A percentile compares a stretch with the other conserved stretches of the same genome.
These are phyloP conservation scores for Ditula angustiorana DNA, from an alignment of 2,888 invertebrate species.

Conservation along the genomic window DNA sequence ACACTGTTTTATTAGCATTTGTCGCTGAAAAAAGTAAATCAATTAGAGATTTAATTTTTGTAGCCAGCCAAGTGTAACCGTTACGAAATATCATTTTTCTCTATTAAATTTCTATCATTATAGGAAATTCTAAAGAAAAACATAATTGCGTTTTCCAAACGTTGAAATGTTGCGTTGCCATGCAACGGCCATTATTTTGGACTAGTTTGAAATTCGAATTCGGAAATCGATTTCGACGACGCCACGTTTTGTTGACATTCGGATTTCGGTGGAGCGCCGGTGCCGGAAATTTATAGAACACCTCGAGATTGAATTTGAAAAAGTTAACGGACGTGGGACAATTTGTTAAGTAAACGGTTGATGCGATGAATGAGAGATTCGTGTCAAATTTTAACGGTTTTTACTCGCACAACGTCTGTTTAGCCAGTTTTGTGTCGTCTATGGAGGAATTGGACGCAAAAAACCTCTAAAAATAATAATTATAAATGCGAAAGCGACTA, in stretches of 20 bases:
- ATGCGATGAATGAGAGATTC: slow-evolving; percentile 57
- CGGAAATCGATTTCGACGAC: slow-evolving; percentile 70
- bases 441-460: not conserved
- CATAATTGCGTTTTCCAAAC: slow-evolving; percentile 45
- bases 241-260: slow-evolving; percentile 76
- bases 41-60: slow-evolving; percentile 33
- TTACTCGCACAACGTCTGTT: slow-evolving; percentile 41
- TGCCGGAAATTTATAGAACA: slow-evolving; percentile 67
- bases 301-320: slow-evolving; percentile 63
- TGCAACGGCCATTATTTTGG: slow-evolving; percentile 49
- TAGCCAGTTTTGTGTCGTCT: slow-evolving; percentile 11
- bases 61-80: slow-evolving; percentile 52
- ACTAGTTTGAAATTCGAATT: slow-evolving; percentile 60
- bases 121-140: slow-evolving; percentile 23
- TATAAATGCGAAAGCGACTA: not conserved
- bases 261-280: slow-evolving; percentile 63
- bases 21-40: slow-evolving; percentile 44
- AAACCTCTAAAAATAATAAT: not conserved
- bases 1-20: not conserved
- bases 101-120: slow-evolving; percentile 33
- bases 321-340: slow-evolving; percentile 58
- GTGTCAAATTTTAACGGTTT: slow-evolving; percentile 62
- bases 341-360: slow-evolving; percentile 57
- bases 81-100: slow-evolving; percentile 49
- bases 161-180: slow-evolving; percentile 43